These are phyloP conservation scores for Asarcornis scutulata DNA, from an alignment of 2,113 vertebrate genomes.

Conservation along the genomic window DNA sequence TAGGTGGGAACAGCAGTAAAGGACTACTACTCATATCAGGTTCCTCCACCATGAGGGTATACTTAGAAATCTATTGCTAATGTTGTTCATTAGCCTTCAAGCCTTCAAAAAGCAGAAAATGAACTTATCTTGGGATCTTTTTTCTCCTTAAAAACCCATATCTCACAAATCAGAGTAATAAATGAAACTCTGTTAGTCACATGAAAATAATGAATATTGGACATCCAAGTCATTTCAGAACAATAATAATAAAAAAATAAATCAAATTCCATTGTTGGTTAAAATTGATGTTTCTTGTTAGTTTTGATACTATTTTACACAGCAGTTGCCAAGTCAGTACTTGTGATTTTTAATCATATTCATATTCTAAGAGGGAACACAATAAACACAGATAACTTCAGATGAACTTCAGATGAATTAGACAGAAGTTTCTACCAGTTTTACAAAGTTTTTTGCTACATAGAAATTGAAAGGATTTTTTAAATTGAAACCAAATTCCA, in stretches of 20 bases:
- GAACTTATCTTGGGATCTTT: not conserved
- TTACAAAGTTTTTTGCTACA: not conserved
- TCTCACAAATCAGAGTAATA: not conserved
- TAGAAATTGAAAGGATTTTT: not conserved
- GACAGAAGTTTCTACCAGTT: not conserved
- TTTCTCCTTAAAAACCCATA: not conserved
- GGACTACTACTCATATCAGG: not conserved
- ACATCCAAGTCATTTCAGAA: not conserved
- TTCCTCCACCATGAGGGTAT: not conserved
- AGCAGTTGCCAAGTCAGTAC: not conserved
- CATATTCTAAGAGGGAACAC: not conserved
- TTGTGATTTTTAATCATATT: not conserved
- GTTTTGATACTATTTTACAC: not conserved
- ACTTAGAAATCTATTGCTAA: not conserved
- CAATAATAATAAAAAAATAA: not conserved
- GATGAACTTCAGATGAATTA: not conserved
- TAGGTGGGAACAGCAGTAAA: not conserved
- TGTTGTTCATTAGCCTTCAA: not conserved
- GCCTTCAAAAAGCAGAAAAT: not conserved
- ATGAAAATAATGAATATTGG: not conserved
- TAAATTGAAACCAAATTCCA: not conserved
- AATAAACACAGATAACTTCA: not conserved
- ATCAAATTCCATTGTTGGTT: accelerated
- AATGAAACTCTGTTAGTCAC: not conserved
- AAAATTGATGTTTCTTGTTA: not conserved